A percentile compares a stretch with the other conserved stretches of the same genome.
Evolutionary conservation across 2,888 invertebrate species (phyloP).

Genomic region (Serrognathus titanus): DNA sequence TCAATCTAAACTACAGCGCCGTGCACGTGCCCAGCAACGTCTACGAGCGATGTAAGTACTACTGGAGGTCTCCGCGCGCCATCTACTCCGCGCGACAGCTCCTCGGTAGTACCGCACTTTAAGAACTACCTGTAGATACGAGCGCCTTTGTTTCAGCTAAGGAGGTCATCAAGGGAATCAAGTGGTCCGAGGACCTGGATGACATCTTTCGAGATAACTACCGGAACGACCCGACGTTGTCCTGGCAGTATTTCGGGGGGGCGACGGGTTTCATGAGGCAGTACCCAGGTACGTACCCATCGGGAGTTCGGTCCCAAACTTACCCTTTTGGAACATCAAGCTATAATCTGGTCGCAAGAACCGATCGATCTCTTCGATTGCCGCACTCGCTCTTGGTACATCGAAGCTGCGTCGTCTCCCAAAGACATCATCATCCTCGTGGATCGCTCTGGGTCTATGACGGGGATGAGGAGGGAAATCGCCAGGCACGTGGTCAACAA

Average conservation of each 20-base stretch:
- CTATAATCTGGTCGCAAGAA: constrained; percentile 77
- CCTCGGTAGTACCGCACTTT: too few relatives aligned
- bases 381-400: constrained; percentile 92
- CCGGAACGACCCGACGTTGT: constrained; percentile 79
- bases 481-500: constrained; percentile 82
- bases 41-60: constrained; percentile 74
- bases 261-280: constrained; percentile 96
- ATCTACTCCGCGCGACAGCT: too few relatives aligned
- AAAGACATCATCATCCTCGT: constrained; percentile 81
- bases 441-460: constrained; percentile 68
- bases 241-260: constrained; percentile 99
- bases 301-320: background rate
- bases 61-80: too few relatives aligned
- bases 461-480: constrained; percentile 74
- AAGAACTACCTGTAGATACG: too few relatives aligned
- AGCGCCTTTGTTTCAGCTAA: constrained; percentile 55
- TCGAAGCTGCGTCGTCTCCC: constrained; percentile 95
- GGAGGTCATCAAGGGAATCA: constrained; percentile 86
- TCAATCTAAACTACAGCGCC: constrained; percentile 77
- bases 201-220: constrained; percentile 84
- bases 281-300: constrained; percentile 71
- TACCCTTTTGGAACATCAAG: constrained; percentile 43
- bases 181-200: constrained; percentile 94
- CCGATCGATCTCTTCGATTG: constrained; percentile 91
- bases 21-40: constrained; percentile 96